Evolutionary conservation across 2,113 vertebrate genomes (phyloP).

Genomic region (Phaethon lepturus): DNA sequence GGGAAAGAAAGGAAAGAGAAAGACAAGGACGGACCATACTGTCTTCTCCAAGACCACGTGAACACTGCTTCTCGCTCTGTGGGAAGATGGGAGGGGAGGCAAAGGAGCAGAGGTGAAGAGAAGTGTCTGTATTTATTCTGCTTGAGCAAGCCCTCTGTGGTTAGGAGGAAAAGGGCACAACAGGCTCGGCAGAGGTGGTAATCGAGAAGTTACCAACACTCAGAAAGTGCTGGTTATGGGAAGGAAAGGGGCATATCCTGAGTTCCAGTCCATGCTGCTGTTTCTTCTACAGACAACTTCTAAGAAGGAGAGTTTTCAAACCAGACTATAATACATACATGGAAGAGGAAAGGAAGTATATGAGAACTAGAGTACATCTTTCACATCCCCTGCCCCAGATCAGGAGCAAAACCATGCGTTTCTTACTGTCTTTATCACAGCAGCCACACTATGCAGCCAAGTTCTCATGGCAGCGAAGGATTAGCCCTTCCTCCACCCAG

Average conservation of each 20-base stretch:
- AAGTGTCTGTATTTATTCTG: neutral
- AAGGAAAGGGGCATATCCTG: neutral
- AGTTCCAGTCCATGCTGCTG: neutral
- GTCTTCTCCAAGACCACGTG: neutral
- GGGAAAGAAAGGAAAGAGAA: neutral
- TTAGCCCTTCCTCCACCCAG: neutral
- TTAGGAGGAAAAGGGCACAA: neutral
- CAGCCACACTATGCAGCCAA: neutral
- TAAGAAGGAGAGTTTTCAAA: neutral
- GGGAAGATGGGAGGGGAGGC: neutral
- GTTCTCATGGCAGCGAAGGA: neutral
- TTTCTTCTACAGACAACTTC: neutral
- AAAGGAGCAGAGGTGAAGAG: neutral
- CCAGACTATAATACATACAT: accelerated
- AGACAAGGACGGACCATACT: neutral
- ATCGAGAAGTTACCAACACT: neutral
- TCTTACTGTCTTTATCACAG: neutral
- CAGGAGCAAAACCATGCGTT: neutral
- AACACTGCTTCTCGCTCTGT: neutral
- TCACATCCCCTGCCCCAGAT: neutral
- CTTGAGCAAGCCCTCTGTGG: neutral
- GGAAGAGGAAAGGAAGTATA: neutral
- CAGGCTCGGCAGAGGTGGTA: neutral
- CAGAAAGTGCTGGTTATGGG: neutral
- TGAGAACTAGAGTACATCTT: neutral